Evolutionary conservation across 2,113 vertebrate genomes (phyloP).

Genomic region (Psophia crepitans): DNA sequence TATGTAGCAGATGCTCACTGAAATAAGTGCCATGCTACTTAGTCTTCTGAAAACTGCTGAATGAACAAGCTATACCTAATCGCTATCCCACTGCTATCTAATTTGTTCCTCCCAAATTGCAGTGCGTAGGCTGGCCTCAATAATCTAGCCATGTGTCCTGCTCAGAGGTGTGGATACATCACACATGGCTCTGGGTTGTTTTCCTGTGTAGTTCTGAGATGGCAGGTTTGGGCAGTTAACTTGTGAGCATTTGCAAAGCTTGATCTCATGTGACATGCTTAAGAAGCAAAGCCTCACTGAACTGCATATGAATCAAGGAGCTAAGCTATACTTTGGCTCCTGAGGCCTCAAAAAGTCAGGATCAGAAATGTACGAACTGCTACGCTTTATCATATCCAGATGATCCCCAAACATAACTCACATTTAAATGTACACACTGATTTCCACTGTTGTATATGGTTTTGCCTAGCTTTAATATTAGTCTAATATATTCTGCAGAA

Average conservation of each 20-base stretch:
- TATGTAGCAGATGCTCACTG: constrained; percentile 10
- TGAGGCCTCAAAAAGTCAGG: neutral
- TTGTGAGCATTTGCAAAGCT: neutral
- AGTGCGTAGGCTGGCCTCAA: neutral
- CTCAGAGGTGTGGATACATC: neutral
- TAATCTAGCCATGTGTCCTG: neutral
- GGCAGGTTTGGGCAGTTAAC: neutral
- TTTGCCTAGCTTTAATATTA: neutral
- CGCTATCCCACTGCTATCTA: neutral
- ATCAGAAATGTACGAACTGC: neutral
- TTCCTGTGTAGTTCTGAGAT: neutral
- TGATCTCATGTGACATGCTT: neutral
- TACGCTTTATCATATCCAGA: neutral
- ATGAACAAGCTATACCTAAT: neutral
- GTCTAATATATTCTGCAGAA: neutral
- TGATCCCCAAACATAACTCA: neutral
- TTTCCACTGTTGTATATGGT: neutral
- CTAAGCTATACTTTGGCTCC: neutral
- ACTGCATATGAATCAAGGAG: neutral
- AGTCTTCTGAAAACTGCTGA: constrained; percentile 18
- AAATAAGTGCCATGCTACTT: neutral
- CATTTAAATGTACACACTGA: neutral
- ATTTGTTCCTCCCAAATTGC: neutral
- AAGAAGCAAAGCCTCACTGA: neutral
- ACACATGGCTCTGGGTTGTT: neutral